These are phyloP conservation scores for Orussus abietinus DNA, from an alignment of 1,140 invertebrate genomes.

Conservation along the genomic window DNA sequence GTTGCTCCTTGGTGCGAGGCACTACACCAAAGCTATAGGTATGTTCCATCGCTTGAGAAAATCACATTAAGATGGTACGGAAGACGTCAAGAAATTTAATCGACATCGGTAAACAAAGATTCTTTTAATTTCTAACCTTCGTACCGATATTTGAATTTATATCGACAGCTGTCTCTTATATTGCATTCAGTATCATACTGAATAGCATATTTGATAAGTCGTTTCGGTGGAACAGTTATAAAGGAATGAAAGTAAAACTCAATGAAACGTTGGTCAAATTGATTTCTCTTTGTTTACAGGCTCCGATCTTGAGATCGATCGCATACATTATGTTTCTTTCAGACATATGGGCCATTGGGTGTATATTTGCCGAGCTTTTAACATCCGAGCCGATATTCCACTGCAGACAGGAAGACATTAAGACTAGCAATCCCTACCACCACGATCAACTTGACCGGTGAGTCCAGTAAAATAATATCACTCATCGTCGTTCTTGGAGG, in stretches of 20 bases:
- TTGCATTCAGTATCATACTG: too few species aligned
- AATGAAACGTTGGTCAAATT: too few species aligned
- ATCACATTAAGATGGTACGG: background rate
- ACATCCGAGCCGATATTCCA: slow-evolving; percentile 99
- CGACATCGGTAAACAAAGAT: slow-evolving; percentile 1
- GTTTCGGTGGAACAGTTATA: too few species aligned
- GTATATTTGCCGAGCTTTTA: slow-evolving; percentile 96
- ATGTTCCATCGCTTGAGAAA: slow-evolving; percentile 23
- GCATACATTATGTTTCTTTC: slow-evolving; percentile 30
- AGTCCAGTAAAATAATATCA: too few species aligned
- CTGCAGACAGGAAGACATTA: slow-evolving; percentile 99
- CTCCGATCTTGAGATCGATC: slow-evolving; percentile 7
- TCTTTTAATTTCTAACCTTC: background rate
- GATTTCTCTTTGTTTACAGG: too few species aligned
- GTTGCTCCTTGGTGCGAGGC: slow-evolving; percentile 89
- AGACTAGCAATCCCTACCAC: slow-evolving; percentile 99
- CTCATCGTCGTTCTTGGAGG: too few species aligned
- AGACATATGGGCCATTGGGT: slow-evolving; percentile 99
- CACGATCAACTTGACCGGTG: slow-evolving; percentile 94
- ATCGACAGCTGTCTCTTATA: too few species aligned
- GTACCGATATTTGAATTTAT: too few species aligned
- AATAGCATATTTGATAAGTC: too few species aligned
- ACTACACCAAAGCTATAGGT: slow-evolving; percentile 99
- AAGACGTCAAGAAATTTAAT: too few species aligned
- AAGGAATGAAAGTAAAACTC: too few species aligned